These are phyloP conservation scores for Serripes groenlandicus DNA, from an alignment of 2,888 invertebrate species.

Conservation along the genomic window DNA sequence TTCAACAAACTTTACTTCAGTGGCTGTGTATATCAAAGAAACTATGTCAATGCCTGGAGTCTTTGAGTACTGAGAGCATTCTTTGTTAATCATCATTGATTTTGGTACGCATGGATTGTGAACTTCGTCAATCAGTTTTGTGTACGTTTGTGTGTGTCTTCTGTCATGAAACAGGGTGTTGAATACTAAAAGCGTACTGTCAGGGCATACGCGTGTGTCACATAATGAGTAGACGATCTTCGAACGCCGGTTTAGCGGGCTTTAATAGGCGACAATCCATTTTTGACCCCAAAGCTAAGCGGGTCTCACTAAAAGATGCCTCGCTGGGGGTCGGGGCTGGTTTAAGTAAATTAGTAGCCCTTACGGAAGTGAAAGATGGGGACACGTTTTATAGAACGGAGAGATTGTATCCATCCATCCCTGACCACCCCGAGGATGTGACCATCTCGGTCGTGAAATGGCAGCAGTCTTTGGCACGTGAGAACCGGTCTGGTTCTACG, in stretches of 20 bases:
- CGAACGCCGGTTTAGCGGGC: slow-evolving; percentile 53
- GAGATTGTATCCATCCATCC: slow-evolving; percentile 71
- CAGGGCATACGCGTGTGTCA: too few relatives aligned
- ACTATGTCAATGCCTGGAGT: not conserved
- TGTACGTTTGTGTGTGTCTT: too few relatives aligned
- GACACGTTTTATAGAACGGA: slow-evolving; percentile 78
- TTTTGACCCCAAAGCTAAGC: slow-evolving; percentile 48
- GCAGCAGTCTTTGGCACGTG: slow-evolving; percentile 40
- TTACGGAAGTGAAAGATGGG: slow-evolving; percentile 73
- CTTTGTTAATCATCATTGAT: too few relatives aligned
- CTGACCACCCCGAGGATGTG: slow-evolving; percentile 71
- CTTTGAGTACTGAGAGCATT: too few relatives aligned
- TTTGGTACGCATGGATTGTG: too few relatives aligned
- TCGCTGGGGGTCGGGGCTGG: slow-evolving; percentile 46
- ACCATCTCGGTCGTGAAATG: slow-evolving; percentile 60
- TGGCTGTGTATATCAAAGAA: not conserved
- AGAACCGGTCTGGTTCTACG: slow-evolving; percentile 69
- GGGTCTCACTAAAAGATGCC: slow-evolving; percentile 68
- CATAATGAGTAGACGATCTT: slow-evolving; percentile 66
- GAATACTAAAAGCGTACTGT: too few relatives aligned
- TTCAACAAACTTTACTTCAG: too few relatives aligned
- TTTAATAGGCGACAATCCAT: slow-evolving; percentile 46
- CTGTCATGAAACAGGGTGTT: too few relatives aligned
- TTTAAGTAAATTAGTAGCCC: slow-evolving; percentile 40
- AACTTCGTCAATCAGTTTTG: too few relatives aligned